Base-by-base conservation (phyloP, 2,888 invertebrate genomes). In the Malthinus flaveolus region DNA sequence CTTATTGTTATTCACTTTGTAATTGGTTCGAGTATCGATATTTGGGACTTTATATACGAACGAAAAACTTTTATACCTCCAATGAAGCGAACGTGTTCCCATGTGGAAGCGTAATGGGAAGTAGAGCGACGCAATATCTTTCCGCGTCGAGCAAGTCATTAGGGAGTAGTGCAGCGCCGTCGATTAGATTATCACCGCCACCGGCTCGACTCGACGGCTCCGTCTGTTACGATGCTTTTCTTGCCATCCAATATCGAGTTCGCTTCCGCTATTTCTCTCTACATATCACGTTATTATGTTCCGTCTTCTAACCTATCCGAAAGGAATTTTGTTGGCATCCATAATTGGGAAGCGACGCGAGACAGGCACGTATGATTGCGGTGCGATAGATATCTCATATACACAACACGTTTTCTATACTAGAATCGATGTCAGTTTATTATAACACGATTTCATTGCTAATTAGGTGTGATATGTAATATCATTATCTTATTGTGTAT, bases 101-200 rank as follows among this genome's bases (percentile, higher is more conserved):
- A 51, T 32, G 49, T 49, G 37, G 35, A 23, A 32, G 12, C 49
- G 53, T 53, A 58, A 58, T 58, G 53, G 52, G 58, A 57, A 57
- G 47, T 57, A 48, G 57, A 59, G 59, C 54, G 54, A 55, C 50
- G 59, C 59, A 56, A 59, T 56, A 59, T 59, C 56, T 59, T 59
- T 49, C 59, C 59, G 55, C 55, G 59, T 59, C 59, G 55, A 55
- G 56, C 56, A 56, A 55, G 59, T 59, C 55, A 59, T 59, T 59
- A 59, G 59, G 59, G 56, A 59, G 49, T 44, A 52, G 55, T 59
- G 56, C 59, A 59, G 56, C 59, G 56, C 50, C 55, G 55, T 55
- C 59, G 59, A 59, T 59, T 59, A 59, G 59, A 59, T 59, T 59
- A 59, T 59, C 59, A 59, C 59, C 56, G 46, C 51, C 51, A 56